Conservation (phyloP, 2,888 invertebrate genomes). For the Habrosyne pyritoides region DNA sequence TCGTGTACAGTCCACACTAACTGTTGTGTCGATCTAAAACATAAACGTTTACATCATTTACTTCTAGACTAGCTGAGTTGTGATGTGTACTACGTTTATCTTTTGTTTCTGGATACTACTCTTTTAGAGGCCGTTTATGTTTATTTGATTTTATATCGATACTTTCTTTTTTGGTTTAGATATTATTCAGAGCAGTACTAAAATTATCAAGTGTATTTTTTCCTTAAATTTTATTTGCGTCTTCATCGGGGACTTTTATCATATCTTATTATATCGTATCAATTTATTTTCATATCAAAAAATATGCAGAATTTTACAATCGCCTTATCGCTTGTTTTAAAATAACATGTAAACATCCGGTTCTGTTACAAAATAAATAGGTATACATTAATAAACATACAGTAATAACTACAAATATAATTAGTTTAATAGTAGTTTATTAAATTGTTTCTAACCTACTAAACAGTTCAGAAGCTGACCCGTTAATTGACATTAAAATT, state of each 20-base stretch:
- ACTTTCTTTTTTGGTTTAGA: neutral
- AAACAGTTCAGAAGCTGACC: no score
- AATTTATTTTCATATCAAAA: neutral
- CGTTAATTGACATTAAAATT: no score
- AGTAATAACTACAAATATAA: neutral
- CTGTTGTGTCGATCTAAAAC: neutral
- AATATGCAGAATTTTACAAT: neutral
- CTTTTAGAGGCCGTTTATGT: no score
- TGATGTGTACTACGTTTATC: neutral
- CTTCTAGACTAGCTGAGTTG: neutral
- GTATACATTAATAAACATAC: neutral
- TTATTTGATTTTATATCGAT: neutral
- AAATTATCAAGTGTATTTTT: neutral
- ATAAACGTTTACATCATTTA: neutral
- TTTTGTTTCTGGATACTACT: neutral
- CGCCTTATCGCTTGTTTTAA: neutral
- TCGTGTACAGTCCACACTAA: neutral
- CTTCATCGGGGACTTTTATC: neutral
- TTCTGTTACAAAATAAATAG: slow-evolving; percentile 36
- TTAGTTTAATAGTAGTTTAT: no score
- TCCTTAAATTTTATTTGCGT: neutral
- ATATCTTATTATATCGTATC: neutral
- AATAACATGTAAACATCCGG: slow-evolving; percentile 46
- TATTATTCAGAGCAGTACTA: neutral
- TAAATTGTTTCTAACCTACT: no score